Percentiles rank a stretch among this genome's conserved stretches.
Conservation (phyloP, 2,888 invertebrate genomes). For the Zeuzera pyrina region DNA sequence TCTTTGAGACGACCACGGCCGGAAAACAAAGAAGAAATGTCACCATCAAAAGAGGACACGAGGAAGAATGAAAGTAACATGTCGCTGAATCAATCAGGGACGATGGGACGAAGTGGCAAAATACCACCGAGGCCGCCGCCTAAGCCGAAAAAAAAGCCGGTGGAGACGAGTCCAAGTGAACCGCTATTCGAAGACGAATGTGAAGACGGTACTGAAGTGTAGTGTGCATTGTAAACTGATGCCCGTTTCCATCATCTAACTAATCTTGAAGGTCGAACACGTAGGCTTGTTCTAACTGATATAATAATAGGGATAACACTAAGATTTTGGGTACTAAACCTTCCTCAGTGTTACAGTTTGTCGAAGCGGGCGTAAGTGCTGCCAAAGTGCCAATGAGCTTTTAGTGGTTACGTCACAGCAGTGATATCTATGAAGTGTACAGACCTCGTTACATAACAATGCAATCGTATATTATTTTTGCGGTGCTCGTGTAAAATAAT, state of each 20-base stretch:
- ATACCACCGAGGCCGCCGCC: conserved; percentile 89
- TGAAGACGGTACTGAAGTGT: conserved; percentile 92
- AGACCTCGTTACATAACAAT: no score
- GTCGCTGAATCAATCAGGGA: conserved; percentile 55
- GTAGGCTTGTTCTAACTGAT: no score
- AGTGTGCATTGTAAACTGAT: no score
- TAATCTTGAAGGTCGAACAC: no score
- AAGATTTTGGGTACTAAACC: no score
- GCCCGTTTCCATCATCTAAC: conserved; percentile 11
- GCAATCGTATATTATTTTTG: conserved; percentile 38
- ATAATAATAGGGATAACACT: no score
- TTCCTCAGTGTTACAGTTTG: no score
- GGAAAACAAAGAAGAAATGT: conserved; percentile 45
- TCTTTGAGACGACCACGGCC: conserved; percentile 50
- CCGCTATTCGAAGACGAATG: conserved; percentile 91
- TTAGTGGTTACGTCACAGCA: conserved; percentile 37
- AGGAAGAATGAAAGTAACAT: conserved; percentile 45
- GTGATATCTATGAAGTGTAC: conserved; percentile 33
- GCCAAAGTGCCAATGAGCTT: conserved; percentile 67
- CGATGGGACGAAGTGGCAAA: conserved; percentile 73
- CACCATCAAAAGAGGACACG: conserved; percentile 52
- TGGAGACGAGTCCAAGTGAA: conserved; percentile 73
- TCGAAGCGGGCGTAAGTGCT: conserved; percentile 20
- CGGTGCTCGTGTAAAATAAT: conserved; percentile 69
- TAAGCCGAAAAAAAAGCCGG: conserved; percentile 84